Evolutionary conservation across 2,797 vertebrate genomes (phyloP), one percentile per base, ranked within the genome.

Genomic region (Acanthurus lineatus): DNA sequence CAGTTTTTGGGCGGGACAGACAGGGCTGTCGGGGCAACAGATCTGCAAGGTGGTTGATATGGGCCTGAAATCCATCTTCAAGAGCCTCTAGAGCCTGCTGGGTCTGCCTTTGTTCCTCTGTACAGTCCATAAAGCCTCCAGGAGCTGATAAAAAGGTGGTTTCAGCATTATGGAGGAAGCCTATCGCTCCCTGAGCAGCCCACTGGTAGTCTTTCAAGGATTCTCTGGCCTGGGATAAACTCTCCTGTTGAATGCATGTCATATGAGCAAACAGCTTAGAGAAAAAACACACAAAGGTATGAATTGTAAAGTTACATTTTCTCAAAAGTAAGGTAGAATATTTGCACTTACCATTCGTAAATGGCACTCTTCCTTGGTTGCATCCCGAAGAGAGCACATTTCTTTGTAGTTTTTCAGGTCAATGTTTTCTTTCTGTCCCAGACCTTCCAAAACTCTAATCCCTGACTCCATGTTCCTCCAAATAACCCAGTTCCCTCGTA

Each of bases 391-490:
- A 76, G 69, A 85, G 83, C 82, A 79, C 32, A 96, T 44, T 25
- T 94, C 86, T 32, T 56, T 58, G 44, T 92, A 65, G 76, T 88
- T 89, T 67, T 74, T 86, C 69, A 85, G 15, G 32, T 83, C 65
- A 2, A 73, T 22, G 28, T 86, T 79, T 44, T 91, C 86, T 83
- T 81, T 88, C 53, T 58, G 78, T 63, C 80, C 88, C 44, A 95
- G 9, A 76, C 82, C 76, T 87, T 95, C 93, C 75, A 97, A 16
- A 49, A 92, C 80, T 51, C 90, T 86, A 87, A 96, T 86, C 52
- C 93, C 95, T 52, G 90, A 94, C 88, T 96, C 91, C 62, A 95
- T 44, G 69, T 94, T 94, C 70, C 93, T 96, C 86, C 94, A 95
- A 69, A 97, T 84, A 1, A 91, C 90, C 94, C 95, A 94, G 66